Percentiles rank a stretch among this genome's conserved stretches.
These are phyloP conservation scores for Eutolmus rufibarbis DNA, from an alignment of 2,888 invertebrate species.

Conservation along the genomic window DNA sequence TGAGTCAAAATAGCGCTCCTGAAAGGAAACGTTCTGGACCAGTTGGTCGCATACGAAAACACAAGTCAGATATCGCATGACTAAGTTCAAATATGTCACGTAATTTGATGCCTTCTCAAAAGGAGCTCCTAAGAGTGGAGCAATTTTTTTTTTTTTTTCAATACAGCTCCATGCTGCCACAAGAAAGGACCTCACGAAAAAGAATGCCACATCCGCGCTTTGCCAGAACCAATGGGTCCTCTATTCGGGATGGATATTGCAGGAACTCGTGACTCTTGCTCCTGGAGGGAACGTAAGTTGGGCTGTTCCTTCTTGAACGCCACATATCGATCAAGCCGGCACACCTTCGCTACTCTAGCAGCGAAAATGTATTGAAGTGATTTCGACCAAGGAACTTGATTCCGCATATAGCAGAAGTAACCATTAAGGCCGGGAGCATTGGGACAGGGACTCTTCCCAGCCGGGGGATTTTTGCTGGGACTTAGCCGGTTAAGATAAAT, in stretches of 20 bases:
- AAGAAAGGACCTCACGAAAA: background rate
- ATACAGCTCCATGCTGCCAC: background rate
- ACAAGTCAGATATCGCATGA: background rate
- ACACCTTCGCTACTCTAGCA: background rate
- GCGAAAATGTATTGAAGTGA: conserved; percentile 10
- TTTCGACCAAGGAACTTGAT: background rate
- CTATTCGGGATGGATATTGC: conserved; percentile 16
- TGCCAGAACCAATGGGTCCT: background rate
- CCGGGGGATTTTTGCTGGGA: background rate
- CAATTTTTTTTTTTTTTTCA: background rate
- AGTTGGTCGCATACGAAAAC: background rate
- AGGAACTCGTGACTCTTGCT: background rate
- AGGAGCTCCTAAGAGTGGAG: background rate
- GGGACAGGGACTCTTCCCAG: background rate
- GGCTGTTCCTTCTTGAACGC: background rate
- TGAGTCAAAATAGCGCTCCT: background rate
- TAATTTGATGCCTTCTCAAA: conserved; percentile 19
- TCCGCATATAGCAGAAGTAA: background rate
- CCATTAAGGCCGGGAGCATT: background rate
- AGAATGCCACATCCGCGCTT: background rate
- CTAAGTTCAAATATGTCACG: conserved; percentile 14
- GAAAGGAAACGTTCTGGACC: background rate
- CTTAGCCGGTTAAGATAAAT: conserved; percentile 8
- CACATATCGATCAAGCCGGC: background rate
- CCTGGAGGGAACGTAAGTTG: background rate